Evolutionary conservation across 1,140 invertebrate species (phyloP), one percentile per base, ranked within the genome.

Genomic region (Ephestia elutella): DNA sequence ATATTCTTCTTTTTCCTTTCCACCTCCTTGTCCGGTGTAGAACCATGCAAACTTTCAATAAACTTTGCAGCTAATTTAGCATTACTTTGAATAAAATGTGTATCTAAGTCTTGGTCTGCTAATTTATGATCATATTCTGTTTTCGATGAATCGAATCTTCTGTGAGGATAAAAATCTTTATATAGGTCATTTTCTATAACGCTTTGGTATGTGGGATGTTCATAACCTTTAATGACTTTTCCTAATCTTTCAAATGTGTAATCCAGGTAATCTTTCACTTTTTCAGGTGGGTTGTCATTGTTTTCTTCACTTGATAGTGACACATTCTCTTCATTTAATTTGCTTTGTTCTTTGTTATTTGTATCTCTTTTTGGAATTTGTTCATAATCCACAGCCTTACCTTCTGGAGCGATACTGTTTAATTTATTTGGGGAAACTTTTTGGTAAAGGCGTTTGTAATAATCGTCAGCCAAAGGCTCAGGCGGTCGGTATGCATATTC

Each of bases 181-280:
- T 44, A 44, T 15, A 5, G 1, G 10, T 44, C 38, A 44, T 44
- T 44, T 44, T 15, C 13, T 44, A n/a, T 44, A 44, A 44, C 5
- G 15, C n/a, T 68, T 62, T 21, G 55, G 49, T 50, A 20, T 54
- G 44, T 66, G 57, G 5, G 68, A 59, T 70, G 63, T 4, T 70
- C 66, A 54, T 69, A 65, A 17, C 62, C 58, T 63, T 71, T 71
- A 11, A 69, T 55, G 35, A 73, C 65, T 56, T 70, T 70, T 4
- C 60, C 50, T 13, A 80, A 48, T 56, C 67, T 62, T 25, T 77
- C 54, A 59, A 72, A 66, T n/a, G 65, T 59, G 48, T 72, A 56
- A 19, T 63, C 57, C 44, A 75, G 59, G 49, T 65, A 68, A 15
- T 68, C 62, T 49, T 70, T 48, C 3, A 25, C 38, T 15, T 32